A percentile compares a stretch with the other conserved stretches of the same genome.
Evolutionary conservation across 1,140 invertebrate species (phyloP).

Genomic region (Anadara kagoshimensis): DNA sequence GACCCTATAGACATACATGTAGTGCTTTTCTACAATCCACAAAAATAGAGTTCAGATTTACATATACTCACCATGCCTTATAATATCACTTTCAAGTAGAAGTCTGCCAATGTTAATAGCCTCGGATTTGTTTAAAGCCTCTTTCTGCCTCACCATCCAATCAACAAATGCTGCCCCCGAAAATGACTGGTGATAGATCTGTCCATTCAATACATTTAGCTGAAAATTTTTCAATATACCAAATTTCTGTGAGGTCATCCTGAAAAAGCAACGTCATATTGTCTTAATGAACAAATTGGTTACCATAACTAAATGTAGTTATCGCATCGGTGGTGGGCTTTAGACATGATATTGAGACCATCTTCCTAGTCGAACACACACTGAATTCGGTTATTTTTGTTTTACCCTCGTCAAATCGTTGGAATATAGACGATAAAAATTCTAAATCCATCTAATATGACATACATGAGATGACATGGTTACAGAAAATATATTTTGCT

Average conservation of each 20-base stretch:
- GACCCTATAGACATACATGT: too few species aligned
- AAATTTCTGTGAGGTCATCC: conserved; percentile 29
- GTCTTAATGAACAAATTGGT: not conserved
- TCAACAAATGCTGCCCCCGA: conserved; percentile 58
- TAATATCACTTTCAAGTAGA: conserved; percentile 59
- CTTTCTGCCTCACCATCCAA: conserved; percentile 39
- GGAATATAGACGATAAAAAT: too few species aligned
- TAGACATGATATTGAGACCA: not conserved
- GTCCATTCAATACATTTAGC: conserved; percentile 31
- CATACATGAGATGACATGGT: too few species aligned
- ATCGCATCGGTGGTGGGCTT: not conserved
- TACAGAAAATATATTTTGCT: too few species aligned
- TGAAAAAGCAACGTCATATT: not conserved
- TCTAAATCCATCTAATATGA: too few species aligned
- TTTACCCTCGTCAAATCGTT: too few species aligned
- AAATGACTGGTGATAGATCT: conserved; percentile 54
- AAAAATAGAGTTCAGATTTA: too few species aligned
- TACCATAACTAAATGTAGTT: not conserved
- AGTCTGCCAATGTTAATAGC: conserved; percentile 51
- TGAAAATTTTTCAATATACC: conserved; percentile 52
- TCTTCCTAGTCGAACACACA: too few species aligned
- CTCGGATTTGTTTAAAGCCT: conserved; percentile 33
- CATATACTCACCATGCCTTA: conserved; percentile 57
- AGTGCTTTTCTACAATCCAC: too few species aligned
- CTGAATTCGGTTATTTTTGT: too few species aligned